Base-by-base conservation (phyloP, 1,140 invertebrate species). In the Globodera rostochiensis region DNA sequence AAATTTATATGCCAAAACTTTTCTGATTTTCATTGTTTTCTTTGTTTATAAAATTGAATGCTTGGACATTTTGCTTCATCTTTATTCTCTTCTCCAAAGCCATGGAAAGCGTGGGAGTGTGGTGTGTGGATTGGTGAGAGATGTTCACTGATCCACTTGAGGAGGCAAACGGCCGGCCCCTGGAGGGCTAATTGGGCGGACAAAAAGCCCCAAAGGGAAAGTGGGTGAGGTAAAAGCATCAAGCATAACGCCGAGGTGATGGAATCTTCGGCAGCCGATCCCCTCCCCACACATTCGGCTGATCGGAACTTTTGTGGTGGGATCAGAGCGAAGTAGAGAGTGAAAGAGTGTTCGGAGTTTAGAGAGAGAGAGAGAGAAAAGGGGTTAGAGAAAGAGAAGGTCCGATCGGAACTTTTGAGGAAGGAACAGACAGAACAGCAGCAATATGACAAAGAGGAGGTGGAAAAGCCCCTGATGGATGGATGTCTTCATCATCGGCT, bases 1-100 rank as follows among this genome's bases (percentile, higher is more conserved):
- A 36, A 36, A 36, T 36, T 36, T 36, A 71, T 80, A 7, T 9
- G 19, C n/a, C n/a, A 83, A 76, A 36, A 46, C 21, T 9, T 8
- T 9, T 70, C 45, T 70, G 11, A 36, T 25, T 70, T 70, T 70
- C 45, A 70, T 70, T 70, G 67, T 70, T 36, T 70, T 70, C 45
- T 70, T 9, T 25, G 11, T 70, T 70, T 8, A 36, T 70, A 11
- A 11, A 36, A 70, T 36, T 36, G 36, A 36, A 36, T 36, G 36
- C 36, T 36, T 36, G 36, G 36, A 36, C 36, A 36, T 36, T 64
- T 13, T 64, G 57, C 13, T 64, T 19, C 5, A 64, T 64, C 57
- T 64, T 64, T 64, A 13, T 64, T 64, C 19, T 64, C 57, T 64
- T 60, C 19, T 19, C 57, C 13, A 36, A 6, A 6, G 13, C 57